phyloP scores from a whole-genome alignment of 2,888 invertebrate genomes.

The Nymphalis urticae region DNA sequence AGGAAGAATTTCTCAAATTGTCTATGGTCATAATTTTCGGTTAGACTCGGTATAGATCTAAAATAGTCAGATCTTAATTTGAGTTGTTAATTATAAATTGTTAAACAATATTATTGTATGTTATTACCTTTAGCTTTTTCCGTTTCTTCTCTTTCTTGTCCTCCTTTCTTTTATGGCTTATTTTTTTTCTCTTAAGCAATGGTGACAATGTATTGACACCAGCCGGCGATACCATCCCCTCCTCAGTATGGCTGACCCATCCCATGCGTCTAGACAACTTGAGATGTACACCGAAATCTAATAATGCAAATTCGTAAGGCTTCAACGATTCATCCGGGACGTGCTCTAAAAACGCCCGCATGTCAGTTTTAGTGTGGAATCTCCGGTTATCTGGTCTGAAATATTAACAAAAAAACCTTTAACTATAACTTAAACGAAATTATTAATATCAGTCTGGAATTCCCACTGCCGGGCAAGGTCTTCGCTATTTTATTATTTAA shows the following conservation, averaged over 20 bases:
- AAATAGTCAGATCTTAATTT: too few species aligned
- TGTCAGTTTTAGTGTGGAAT: slow-evolving; percentile 72
- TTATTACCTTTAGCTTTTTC: slow-evolving; percentile 25
- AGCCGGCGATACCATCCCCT: slow-evolving; percentile 46
- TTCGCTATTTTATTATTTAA: too few species aligned
- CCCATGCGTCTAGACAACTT: slow-evolving; percentile 72
- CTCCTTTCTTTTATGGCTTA: slow-evolving; percentile 49
- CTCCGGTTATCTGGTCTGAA: slow-evolving; percentile 67
- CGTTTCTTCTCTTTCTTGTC: slow-evolving; percentile 45
- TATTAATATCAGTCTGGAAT: not conserved
- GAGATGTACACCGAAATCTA: slow-evolving; percentile 73
- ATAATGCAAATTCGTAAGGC: slow-evolving; percentile 56
- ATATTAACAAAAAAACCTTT: slow-evolving; percentile 18
- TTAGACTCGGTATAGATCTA: too few species aligned
- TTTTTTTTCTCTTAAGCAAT: slow-evolving; percentile 53
- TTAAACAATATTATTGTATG: too few species aligned
- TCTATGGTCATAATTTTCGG: not conserved
- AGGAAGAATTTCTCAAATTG: too few species aligned
- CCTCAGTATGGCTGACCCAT: slow-evolving; percentile 59
- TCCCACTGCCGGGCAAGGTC: not conserved
- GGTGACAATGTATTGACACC: slow-evolving; percentile 54
- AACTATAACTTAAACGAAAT: too few species aligned
- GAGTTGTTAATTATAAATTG: too few species aligned
- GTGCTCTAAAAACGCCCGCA: slow-evolving; percentile 62
- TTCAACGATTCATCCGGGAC: slow-evolving; percentile 46